Conservation (phyloP, 2,888 invertebrate species). For the Spatulosminthurus flaviceps region DNA sequence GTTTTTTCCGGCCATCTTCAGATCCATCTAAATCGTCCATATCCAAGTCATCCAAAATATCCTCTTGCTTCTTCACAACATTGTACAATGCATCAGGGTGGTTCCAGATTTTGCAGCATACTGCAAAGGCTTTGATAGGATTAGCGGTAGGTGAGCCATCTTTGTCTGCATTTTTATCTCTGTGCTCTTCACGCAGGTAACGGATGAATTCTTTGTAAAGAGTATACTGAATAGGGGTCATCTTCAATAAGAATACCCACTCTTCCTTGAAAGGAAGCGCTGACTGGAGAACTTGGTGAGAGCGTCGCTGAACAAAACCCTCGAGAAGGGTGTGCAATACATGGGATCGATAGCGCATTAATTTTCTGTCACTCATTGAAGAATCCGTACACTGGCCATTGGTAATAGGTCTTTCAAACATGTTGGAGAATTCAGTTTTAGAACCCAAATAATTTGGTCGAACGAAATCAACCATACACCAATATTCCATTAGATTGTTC, state of each 20-base stretch:
- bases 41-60: conserved; percentile 72
- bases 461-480: conserved; percentile 99
- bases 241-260: conserved; percentile 87
- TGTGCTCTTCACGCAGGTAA: conserved; percentile 62
- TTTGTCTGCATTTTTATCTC: conserved; percentile 45
- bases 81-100: conserved; percentile 92
- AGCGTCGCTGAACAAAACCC: conserved; percentile 95
- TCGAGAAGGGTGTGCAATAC: conserved; percentile 92
- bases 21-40: conserved; percentile 63
- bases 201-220: conserved; percentile 95
- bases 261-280: conserved; percentile 94
- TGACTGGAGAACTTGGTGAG: conserved; percentile 90
- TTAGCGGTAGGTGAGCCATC: conserved; percentile 79
- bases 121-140: conserved; percentile 96
- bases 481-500: conserved; percentile 95
- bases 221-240: conserved; percentile 89
- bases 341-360: conserved; percentile 93
- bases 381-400: conserved; percentile 98
- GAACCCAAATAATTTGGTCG: conserved; percentile 96
- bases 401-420: conserved; percentile 98
- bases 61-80: conserved; percentile 82
- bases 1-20: conserved; percentile 31
- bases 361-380: conserved; percentile 88
- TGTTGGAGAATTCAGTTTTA: conserved; percentile 96
- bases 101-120: conserved; percentile 98